A percentile compares a stretch with the other conserved stretches of the same genome.
These are phyloP conservation scores for Hetaerina titia DNA, from an alignment of 2,888 invertebrate species.

Conservation along the genomic window DNA sequence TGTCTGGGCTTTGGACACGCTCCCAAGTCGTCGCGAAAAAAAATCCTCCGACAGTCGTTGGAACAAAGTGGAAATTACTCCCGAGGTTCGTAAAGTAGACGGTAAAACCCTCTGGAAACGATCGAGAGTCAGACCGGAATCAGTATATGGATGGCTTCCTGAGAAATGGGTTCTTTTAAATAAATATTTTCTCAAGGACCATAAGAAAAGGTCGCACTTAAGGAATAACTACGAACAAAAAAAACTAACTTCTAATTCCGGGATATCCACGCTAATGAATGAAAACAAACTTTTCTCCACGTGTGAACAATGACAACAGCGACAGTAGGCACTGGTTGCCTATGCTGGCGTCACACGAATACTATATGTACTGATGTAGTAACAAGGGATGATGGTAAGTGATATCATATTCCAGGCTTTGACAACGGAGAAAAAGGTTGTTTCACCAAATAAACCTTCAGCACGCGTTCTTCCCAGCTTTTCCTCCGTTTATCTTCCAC, in stretches of 20 bases:
- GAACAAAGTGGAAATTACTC: constrained; percentile 27
- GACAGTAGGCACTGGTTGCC: neutral
- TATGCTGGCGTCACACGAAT: neutral
- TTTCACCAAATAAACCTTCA: neutral
- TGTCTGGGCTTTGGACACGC: neutral
- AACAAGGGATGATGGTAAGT: neutral
- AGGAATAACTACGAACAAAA: neutral
- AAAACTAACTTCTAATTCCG: neutral
- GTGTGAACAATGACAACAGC: neutral
- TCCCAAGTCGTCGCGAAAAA: neutral
- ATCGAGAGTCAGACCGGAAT: neutral
- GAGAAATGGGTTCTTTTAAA: neutral
- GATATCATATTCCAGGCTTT: neutral
- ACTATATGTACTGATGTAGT: neutral
- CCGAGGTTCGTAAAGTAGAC: neutral
- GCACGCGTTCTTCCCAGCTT: neutral
- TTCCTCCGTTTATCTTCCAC: neutral
- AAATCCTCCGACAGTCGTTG: neutral
- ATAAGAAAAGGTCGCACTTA: neutral
- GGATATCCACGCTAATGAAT: neutral
- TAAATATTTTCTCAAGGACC: neutral
- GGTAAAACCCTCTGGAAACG: neutral
- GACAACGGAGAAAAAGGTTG: neutral
- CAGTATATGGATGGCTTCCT: neutral
- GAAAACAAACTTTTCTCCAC: neutral